A percentile compares a stretch with the other conserved stretches of the same genome.
Conservation (phyloP, 1,140 invertebrate species). For the Chionoecetes opilio region DNA sequence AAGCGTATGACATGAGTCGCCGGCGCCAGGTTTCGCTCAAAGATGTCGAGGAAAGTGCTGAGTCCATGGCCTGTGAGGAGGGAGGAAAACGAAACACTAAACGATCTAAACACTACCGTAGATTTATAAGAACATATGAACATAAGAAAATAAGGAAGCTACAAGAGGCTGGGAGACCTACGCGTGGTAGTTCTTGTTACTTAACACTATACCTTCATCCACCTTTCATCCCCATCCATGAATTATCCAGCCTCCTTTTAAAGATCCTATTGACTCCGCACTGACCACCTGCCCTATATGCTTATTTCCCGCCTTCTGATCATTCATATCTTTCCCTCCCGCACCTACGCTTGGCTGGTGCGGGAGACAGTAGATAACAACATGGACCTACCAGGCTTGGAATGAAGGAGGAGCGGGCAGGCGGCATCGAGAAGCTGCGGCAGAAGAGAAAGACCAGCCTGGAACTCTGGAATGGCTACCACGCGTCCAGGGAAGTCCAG, state of each 20-base stretch:
- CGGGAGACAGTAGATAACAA: not conserved
- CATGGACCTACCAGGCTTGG: constrained; percentile 61
- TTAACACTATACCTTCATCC: too few relatives aligned
- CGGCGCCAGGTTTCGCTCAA: constrained; percentile 63
- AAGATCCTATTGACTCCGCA: too few relatives aligned
- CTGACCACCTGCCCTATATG: too few relatives aligned
- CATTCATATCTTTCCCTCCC: not conserved
- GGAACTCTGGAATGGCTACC: constrained; percentile 70
- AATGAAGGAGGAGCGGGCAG: constrained; percentile 56
- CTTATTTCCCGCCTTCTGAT: not conserved
- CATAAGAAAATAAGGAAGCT: not conserved
- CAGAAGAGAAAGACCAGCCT: constrained; percentile 52
- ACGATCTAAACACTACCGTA: not conserved
- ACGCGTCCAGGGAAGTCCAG: constrained; percentile 62
- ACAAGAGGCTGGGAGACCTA: too few relatives aligned
- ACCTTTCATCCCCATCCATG: too few relatives aligned
- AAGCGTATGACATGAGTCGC: constrained; percentile 72
- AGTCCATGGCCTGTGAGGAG: constrained; percentile 71
- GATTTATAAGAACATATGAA: not conserved
- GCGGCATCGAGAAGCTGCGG: constrained; percentile 65
- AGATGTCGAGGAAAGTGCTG: constrained; percentile 77
- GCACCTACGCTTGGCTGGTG: not conserved
- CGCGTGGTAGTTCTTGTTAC: too few relatives aligned
- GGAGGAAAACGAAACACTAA: too few relatives aligned
- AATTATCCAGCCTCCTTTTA: too few relatives aligned